Percentiles rank a stretch among this genome's conserved stretches.
These are phyloP conservation scores for Anastrepha ludens DNA, from an alignment of 1,140 invertebrate genomes.

Conservation along the genomic window DNA sequence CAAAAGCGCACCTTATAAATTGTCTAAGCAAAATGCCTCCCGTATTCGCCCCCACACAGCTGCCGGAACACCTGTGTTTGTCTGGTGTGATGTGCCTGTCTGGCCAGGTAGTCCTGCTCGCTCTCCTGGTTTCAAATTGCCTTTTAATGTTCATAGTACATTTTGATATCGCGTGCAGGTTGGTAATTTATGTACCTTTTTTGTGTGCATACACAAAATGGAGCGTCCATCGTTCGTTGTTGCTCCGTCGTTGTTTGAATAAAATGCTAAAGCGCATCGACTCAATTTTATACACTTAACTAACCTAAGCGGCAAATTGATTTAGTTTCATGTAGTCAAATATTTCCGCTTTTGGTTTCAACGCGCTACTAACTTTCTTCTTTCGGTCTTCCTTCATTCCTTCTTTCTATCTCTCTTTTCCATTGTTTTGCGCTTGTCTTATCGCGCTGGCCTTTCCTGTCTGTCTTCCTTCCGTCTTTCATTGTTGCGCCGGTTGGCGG, in stretches of 20 bases:
- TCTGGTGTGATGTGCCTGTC: not conserved
- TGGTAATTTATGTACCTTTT: slow-evolving; percentile 2
- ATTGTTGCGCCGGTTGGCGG: not conserved
- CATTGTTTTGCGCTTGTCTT: not conserved
- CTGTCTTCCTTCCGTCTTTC: slow-evolving; percentile 27
- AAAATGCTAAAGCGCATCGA: not conserved
- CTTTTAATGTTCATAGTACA: not conserved
- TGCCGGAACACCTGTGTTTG: not conserved
- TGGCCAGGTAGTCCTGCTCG: not conserved
- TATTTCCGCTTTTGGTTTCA: slow-evolving; percentile 5
- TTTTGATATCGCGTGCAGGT: slow-evolving; percentile 14
- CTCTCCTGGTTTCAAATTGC: not conserved
- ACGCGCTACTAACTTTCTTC: not conserved
- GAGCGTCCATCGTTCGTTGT: not conserved
- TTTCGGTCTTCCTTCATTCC: not conserved
- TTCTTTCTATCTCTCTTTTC: not conserved
- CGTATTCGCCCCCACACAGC: not conserved
- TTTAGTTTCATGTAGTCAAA: slow-evolving; percentile 24
- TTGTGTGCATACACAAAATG: not conserved
- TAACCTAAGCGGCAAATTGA: slow-evolving; percentile 29
- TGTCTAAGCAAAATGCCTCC: not conserved
- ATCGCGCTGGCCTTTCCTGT: not conserved
- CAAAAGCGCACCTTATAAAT: not conserved
- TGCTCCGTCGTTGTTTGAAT: not conserved
- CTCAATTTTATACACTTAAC: not conserved